A percentile compares a stretch with the other conserved stretches of the same genome.
Conservation (phyloP, 1,140 invertebrate species). For the Medauroidea extradentata region DNA sequence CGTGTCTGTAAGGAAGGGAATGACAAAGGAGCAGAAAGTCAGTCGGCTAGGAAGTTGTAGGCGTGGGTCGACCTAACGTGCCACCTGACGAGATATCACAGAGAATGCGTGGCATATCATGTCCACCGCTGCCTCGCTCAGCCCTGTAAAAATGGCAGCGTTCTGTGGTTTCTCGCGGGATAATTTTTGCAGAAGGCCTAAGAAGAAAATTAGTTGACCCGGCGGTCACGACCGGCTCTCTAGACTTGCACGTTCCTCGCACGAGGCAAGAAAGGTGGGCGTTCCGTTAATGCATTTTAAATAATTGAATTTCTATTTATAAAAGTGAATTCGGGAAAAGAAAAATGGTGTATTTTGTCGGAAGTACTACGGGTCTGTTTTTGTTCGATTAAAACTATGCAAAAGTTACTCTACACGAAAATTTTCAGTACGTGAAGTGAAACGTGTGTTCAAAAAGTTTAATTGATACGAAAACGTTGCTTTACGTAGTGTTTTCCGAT, state of each 20-base stretch:
- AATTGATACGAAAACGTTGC: not conserved
- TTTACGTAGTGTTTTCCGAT: not conserved
- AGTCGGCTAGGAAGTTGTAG: too few species aligned
- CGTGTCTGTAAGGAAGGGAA: too few species aligned
- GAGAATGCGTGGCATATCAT: constrained; percentile 35
- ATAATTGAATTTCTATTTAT: constrained; percentile 22
- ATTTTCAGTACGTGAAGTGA: not conserved
- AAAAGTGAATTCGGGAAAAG: constrained; percentile 21
- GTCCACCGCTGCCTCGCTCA: constrained; percentile 32
- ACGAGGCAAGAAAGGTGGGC: constrained; percentile 43
- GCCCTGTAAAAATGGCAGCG: constrained; percentile 49
- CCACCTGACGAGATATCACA: constrained; percentile 12
- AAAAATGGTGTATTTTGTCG: constrained; percentile 25
- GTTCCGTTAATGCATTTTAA: constrained; percentile 25
- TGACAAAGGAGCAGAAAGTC: too few species aligned
- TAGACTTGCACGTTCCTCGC: constrained; percentile 36
- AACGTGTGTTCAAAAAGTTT: not conserved
- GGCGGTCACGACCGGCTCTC: constrained; percentile 37
- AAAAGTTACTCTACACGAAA: not conserved
- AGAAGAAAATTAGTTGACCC: constrained; percentile 52
- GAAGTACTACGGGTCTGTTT: constrained; percentile 15
- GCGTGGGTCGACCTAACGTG: constrained; percentile 31
- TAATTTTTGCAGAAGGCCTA: constrained; percentile 46
- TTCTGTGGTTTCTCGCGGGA: constrained; percentile 39
- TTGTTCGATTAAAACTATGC: not conserved